These are phyloP conservation scores for Agrochola litura DNA, from an alignment of 2,888 invertebrate genomes.

Conservation along the genomic window DNA sequence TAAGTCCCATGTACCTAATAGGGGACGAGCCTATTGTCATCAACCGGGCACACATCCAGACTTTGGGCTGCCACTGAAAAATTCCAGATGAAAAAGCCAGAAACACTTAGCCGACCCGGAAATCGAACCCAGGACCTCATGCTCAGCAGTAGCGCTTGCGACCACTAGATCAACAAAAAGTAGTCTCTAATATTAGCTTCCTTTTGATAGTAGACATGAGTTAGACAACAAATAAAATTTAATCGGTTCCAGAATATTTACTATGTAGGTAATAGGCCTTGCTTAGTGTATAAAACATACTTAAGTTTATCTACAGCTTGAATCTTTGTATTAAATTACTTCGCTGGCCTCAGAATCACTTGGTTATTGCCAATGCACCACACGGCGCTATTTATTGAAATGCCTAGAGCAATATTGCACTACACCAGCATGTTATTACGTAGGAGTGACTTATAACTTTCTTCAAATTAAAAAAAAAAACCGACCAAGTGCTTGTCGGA, in stretches of 20 bases:
- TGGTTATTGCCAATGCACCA: background rate
- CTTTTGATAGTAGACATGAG: too few relatives aligned
- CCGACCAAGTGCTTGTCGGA: too few relatives aligned
- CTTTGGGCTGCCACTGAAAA: too few relatives aligned
- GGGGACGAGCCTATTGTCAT: too few relatives aligned
- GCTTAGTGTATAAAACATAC: background rate
- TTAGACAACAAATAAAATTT: background rate
- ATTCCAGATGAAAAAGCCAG: too few relatives aligned
- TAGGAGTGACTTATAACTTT: background rate
- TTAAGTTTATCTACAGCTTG: constrained; percentile 4
- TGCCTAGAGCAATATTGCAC: constrained; percentile 31
- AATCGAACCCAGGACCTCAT: too few relatives aligned
- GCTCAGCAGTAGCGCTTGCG: too few relatives aligned
- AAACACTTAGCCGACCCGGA: too few relatives aligned
- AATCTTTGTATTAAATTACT: constrained; percentile 9
- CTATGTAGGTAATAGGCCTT: background rate
- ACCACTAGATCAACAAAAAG: too few relatives aligned
- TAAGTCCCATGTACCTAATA: too few relatives aligned
- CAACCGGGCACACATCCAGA: too few relatives aligned
- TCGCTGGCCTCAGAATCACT: background rate
- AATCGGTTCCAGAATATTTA: background rate
- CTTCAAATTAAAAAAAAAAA: background rate
- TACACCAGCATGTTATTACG: background rate
- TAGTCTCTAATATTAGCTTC: background rate
- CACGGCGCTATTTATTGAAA: background rate